Percentiles rank a stretch among this genome's conserved stretches.
Evolutionary conservation across 2,888 invertebrate species (phyloP).

Genomic region (Agrochola litura): DNA sequence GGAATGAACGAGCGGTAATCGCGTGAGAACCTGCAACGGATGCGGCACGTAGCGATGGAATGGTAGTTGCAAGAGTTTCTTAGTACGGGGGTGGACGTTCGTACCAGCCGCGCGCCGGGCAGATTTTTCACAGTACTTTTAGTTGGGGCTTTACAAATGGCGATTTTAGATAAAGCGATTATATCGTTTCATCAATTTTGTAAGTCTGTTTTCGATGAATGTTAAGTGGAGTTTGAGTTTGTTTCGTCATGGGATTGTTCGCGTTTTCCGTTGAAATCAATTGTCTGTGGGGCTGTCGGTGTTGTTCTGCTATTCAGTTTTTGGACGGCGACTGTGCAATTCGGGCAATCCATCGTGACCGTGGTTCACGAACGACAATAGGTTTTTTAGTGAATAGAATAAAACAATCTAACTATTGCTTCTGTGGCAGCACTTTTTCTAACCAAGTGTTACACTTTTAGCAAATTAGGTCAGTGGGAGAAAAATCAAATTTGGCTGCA

Average conservation of each 20-base stretch:
- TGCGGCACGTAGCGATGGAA: conserved; percentile 61
- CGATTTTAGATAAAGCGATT: conserved; percentile 57
- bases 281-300: conserved; percentile 14
- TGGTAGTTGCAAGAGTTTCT: conserved; percentile 58
- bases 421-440: neutral
- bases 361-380: neutral
- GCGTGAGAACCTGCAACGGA: conserved; percentile 64
- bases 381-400: conserved; percentile 8
- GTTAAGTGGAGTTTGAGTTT: conserved; percentile 44
- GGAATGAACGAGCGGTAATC: conserved; percentile 59
- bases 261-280: conserved; percentile 8
- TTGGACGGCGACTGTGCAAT: conserved; percentile 1
- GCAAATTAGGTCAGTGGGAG: neutral
- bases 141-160: conserved; percentile 48
- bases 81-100: conserved; percentile 33
- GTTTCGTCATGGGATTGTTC: conserved; percentile 33
- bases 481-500: neutral
- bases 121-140: conserved; percentile 62
- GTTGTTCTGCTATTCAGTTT: conserved; percentile 10
- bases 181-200: conserved; percentile 52
- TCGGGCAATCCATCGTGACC: conserved; percentile 1
- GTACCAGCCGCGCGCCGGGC: conserved; percentile 38
- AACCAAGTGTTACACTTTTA: neutral
- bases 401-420: neutral
- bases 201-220: conserved; percentile 40